phyloP scores from a whole-genome alignment of 1,140 invertebrate genomes.

The Oryzaephilus surinamensis region DNA sequence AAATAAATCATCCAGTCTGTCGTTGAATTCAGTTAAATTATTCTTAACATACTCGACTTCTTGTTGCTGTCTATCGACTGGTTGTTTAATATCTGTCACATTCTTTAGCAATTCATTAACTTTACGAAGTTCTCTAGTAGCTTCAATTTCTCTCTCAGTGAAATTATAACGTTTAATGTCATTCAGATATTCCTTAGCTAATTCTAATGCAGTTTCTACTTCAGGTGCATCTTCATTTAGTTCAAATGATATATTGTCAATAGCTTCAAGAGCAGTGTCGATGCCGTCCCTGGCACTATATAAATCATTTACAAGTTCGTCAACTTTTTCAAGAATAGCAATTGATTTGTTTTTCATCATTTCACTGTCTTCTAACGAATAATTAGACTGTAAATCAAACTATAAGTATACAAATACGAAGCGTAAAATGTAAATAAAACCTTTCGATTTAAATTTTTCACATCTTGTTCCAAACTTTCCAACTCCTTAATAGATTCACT shows the following conservation, averaged over 20 bases:
- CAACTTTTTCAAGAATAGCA: conserved; percentile 44
- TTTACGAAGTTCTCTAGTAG: conserved; percentile 47
- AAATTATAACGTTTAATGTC: conserved; percentile 54
- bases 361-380: conserved; percentile 37
- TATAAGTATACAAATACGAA: not conserved
- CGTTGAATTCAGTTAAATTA: conserved; percentile 48
- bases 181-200: conserved; percentile 59
- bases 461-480: conserved; percentile 43
- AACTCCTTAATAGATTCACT: conserved; percentile 39
- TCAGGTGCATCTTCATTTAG: conserved; percentile 56
- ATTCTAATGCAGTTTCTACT: conserved; percentile 61
- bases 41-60: conserved; percentile 43
- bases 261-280: conserved; percentile 49
- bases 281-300: conserved; percentile 42
- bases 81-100: conserved; percentile 53
- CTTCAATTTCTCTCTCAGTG: conserved; percentile 36
- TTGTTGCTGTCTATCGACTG: conserved; percentile 49
- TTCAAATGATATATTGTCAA: conserved; percentile 53
- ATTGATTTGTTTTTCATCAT: conserved; percentile 43
- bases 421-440: conserved; percentile 19
- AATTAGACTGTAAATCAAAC: conserved; percentile 23
- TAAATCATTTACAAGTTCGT: conserved; percentile 42
- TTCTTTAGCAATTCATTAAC: conserved; percentile 54
- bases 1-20: conserved; percentile 61
- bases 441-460: conserved; percentile 46